These are phyloP conservation scores for Hyles vespertilio DNA, from an alignment of 1,140 invertebrate species.

Conservation along the genomic window DNA sequence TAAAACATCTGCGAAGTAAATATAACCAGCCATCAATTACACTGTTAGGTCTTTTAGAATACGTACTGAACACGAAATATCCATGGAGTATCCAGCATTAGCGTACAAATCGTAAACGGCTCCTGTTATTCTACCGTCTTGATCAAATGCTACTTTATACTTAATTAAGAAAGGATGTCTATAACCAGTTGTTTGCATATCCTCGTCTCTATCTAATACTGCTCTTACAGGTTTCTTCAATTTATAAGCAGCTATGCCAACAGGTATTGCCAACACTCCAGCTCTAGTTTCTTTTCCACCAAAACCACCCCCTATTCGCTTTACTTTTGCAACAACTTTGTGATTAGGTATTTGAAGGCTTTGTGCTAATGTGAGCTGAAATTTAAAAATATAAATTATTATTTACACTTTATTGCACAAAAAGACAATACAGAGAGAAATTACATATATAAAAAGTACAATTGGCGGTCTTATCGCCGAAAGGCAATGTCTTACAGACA, in stretches of 20 bases:
- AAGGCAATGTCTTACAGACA: too few relatives aligned
- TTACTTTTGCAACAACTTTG: conserved; percentile 81
- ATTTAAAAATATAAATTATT: conserved; percentile 39
- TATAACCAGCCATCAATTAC: not conserved
- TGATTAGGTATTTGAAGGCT: conserved; percentile 80
- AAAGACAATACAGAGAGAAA: too few relatives aligned
- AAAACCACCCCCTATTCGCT: conserved; percentile 90
- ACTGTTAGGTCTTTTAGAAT: not conserved
- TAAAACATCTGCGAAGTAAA: not conserved
- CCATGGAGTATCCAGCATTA: conserved; percentile 83
- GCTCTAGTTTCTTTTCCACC: conserved; percentile 88
- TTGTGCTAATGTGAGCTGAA: conserved; percentile 3
- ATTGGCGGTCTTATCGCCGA: too few relatives aligned
- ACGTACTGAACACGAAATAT: conserved; percentile 82
- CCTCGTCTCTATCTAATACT: conserved; percentile 88
- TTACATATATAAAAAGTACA: too few relatives aligned
- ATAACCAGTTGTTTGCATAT: conserved; percentile 86
- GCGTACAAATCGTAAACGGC: conserved; percentile 79
- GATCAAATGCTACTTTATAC: conserved; percentile 85
- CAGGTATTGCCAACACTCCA: conserved; percentile 72
- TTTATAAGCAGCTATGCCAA: conserved; percentile 77
- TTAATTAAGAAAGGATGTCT: conserved; percentile 86
- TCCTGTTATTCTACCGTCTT: conserved; percentile 79
- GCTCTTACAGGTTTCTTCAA: conserved; percentile 82
- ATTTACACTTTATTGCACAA: too few relatives aligned